phyloP scores from a whole-genome alignment of 1,140 invertebrate species.

The Neocloeon triangulifer region DNA sequence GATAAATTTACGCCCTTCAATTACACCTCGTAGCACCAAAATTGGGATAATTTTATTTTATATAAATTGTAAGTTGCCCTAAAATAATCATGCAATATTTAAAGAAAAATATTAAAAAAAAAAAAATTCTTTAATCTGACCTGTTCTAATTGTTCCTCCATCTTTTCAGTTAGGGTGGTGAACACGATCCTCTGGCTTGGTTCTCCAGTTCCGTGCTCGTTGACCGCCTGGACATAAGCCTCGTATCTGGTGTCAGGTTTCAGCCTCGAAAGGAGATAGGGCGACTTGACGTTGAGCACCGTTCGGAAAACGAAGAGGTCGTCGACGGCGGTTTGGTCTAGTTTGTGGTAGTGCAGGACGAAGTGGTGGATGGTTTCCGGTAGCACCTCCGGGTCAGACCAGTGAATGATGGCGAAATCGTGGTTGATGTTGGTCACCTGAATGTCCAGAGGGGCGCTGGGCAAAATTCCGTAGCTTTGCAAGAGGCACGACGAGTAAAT shows the following conservation, averaged over 20 bases:
- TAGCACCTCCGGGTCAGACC: constrained; percentile 42
- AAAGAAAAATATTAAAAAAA: no score
- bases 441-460: constrained; percentile 37
- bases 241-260: constrained; percentile 52
- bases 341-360: constrained; percentile 36
- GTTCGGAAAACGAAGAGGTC: no score
- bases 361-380: constrained; percentile 46
- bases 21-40: no score
- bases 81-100: no score
- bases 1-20: no score
- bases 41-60: no score
- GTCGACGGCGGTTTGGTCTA: constrained; percentile 16
- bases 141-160: no score
- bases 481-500: constrained; percentile 56
- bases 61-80: no score
- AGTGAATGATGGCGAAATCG: constrained; percentile 52
- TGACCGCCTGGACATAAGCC: constrained; percentile 57
- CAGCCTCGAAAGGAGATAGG: constrained; percentile 48
- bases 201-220: constrained; percentile 50
- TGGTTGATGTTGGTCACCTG: constrained; percentile 45
- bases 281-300: no score
- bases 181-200: constrained; percentile 50
- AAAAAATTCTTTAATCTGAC: no score
- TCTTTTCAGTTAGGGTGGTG: constrained; percentile 32
- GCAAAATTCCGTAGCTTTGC: constrained; percentile 59